Evolutionary conservation across 1,140 invertebrate genomes (phyloP), one percentile per base, ranked within the genome.

Genomic region (Brachionus manjavacas): DNA sequence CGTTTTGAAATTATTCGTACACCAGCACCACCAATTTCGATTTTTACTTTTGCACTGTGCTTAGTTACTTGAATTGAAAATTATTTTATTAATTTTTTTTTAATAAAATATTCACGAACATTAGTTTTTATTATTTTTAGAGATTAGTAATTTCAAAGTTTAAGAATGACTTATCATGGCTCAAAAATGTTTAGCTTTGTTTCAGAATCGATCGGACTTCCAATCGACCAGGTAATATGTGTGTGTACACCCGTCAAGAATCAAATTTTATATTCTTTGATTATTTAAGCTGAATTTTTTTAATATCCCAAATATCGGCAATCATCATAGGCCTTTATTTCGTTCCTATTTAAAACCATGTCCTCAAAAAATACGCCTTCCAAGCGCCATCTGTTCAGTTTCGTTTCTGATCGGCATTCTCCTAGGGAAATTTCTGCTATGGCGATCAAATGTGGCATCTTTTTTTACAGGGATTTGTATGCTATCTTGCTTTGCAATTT

Each of bases 361-460:
- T 52, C 81, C 81, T 8, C 60, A 70, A 35, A n/a, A n/a, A 83
- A 83, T 14, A 46, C 60, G 2, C 35, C 70, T n/a, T n/a, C n/a
- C 0, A 83, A 39, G 43, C 20, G 81, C 43, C 81, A 83, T 68
- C n/a, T n/a, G n/a, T n/a, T 20, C 70, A 16, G 60, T 83, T 2
- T 23, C 41, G 0, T 39, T 68, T 31, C 43, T 83, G 23, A 28
- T 83, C 6, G 81, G 81, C 2, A 83, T 83, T 72, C 28, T 68
- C 11, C 16, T 83, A 16, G 81, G n/a, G 81, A 7, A 41, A 83
- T 52, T 83, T 83, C 43, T 83, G 81, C 20, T 83, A 55, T 72
- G 81, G 81, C 11, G 28, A 41, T 20, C 88, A 89, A 85, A 85
- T 88, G 8, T 85, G 86, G 41, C 88, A 88, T 78, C 83, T 89